A percentile compares a stretch with the other conserved stretches of the same genome.
Evolutionary conservation across 2,113 vertebrate genomes (phyloP).

Genomic region (Galemys pyrenaicus): DNA sequence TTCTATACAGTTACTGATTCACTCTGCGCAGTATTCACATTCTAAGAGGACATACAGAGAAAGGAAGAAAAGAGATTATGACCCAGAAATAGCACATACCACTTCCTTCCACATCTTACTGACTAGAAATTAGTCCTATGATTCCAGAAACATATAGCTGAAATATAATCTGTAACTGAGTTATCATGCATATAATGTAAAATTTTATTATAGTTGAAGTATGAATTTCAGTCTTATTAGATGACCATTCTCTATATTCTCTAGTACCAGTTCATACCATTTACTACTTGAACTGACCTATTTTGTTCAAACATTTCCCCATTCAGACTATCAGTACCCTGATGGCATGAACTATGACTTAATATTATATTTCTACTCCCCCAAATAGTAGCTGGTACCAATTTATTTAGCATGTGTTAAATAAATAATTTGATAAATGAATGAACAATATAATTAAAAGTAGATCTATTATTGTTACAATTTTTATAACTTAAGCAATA

Average conservation of each 20-base stretch:
- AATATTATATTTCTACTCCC: not conserved
- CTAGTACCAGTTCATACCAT: not conserved
- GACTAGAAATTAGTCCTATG: not conserved
- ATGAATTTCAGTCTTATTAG: conserved; percentile 1
- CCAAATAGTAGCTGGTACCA: not conserved
- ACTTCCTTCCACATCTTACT: not conserved
- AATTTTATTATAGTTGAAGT: not conserved
- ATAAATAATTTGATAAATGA: not conserved
- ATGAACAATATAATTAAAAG: not conserved
- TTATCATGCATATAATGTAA: not conserved
- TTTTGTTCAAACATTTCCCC: conserved; percentile 3
- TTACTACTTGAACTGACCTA: not conserved
- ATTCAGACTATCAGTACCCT: not conserved
- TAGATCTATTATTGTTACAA: not conserved
- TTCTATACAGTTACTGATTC: not conserved
- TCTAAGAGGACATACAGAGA: not conserved
- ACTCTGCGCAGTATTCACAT: not conserved
- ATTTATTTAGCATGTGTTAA: not conserved
- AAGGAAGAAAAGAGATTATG: not conserved
- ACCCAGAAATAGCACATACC: not conserved
- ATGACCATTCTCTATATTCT: not conserved
- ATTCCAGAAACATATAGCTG: no score
- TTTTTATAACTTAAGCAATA: not conserved
- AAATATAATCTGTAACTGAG: not conserved
- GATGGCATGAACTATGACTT: not conserved